Evolutionary conservation across 2,888 invertebrate genomes (phyloP).

Genomic region (Aleiodes alternator): DNA sequence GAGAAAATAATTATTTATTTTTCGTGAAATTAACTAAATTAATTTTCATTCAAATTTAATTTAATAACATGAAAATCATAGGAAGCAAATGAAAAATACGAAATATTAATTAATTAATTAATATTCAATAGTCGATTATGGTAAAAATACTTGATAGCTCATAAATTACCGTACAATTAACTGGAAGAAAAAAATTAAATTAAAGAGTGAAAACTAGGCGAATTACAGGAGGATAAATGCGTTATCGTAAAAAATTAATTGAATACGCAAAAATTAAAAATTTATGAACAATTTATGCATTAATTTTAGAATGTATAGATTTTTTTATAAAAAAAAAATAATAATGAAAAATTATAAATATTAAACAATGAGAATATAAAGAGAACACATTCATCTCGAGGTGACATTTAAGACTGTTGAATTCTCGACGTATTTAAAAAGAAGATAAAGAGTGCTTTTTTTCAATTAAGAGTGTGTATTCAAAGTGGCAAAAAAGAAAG

Average conservation of each 20-base stretch:
- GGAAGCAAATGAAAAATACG: constrained; percentile 5
- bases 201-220: constrained; percentile 16
- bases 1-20: constrained; percentile 30
- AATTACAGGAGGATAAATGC: constrained; percentile 23
- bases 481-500: constrained; percentile 12
- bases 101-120: constrained; percentile 25
- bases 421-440: constrained; percentile 34
- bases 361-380: constrained; percentile 1
- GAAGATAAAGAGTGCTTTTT: constrained; percentile 31
- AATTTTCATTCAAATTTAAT: constrained; percentile 40
- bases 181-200: constrained; percentile 22
- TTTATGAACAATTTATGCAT: constrained; percentile 8
- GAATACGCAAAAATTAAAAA: constrained; percentile 4
- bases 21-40: constrained; percentile 27
- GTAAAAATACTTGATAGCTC: constrained; percentile 23
- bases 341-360: constrained; percentile 10
- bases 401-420: constrained; percentile 47
- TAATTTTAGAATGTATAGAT: constrained; percentile 47
- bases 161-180: constrained; percentile 17
- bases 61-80: constrained; percentile 19
- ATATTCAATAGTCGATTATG: constrained; percentile 23
- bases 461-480: constrained; percentile 19
- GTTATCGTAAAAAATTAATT: constrained; percentile 29
- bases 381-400: constrained; percentile 36
- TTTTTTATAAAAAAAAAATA: constrained; percentile 42